Conservation (phyloP, 2,113 vertebrate species). For the Cervus canadensis region DNA sequence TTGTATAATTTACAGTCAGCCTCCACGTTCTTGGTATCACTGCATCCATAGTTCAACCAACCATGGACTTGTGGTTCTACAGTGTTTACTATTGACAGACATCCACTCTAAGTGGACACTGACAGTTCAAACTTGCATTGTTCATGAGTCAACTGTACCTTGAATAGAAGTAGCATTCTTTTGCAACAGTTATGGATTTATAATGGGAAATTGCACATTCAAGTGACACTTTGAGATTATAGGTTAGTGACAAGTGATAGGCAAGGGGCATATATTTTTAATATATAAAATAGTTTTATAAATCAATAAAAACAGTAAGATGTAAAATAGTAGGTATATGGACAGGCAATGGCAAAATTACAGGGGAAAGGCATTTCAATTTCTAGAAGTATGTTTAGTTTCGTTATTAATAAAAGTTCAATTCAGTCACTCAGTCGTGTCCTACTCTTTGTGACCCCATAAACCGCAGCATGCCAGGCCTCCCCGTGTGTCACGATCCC, state of each 20-base stretch:
- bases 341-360: not conserved
- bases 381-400: slow-evolving; percentile 18
- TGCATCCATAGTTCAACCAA: not conserved
- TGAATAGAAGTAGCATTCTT: not conserved
- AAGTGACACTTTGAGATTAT: not conserved
- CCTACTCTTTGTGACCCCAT: too few species aligned
- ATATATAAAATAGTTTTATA: not conserved
- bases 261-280: not conserved
- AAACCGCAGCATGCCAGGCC: too few species aligned
- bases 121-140: not conserved
- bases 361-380: not conserved
- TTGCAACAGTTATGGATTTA: not conserved
- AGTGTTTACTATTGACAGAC: not conserved
- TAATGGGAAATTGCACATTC: not conserved
- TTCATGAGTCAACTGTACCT: not conserved
- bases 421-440: too few species aligned
- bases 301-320: not conserved
- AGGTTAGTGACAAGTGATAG: not conserved
- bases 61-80: not conserved
- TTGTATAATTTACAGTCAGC: not conserved
- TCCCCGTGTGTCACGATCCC: too few species aligned
- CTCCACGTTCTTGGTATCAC: not conserved
- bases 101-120: not conserved
- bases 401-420: not conserved
- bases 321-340: not conserved